Conservation (phyloP, 1,140 invertebrate species). For the Notospermus geniculatus region DNA sequence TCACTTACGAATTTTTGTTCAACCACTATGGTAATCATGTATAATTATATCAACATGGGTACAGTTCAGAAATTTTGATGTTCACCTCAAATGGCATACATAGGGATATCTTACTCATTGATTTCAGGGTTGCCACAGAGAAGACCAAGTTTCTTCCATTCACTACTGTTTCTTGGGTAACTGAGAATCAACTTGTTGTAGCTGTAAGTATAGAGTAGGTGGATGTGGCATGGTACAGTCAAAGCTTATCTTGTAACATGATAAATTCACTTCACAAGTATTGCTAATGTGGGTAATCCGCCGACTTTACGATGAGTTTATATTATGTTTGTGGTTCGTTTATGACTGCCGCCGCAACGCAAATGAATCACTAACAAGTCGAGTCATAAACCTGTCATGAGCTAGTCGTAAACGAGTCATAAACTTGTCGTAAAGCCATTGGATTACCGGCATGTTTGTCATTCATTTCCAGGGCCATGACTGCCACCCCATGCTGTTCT, state of each 20-base stretch:
- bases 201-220: conserved; percentile 66
- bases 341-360: background rate
- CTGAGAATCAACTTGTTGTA: conserved; percentile 79
- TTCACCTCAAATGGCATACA: no score
- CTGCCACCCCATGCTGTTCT: conserved; percentile 90
- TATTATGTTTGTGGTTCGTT: background rate
- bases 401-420: background rate
- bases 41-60: no score
- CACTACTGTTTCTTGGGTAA: conserved; percentile 87
- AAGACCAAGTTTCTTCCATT: conserved; percentile 78
- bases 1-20: no score
- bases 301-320: no score
- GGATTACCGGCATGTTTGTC: background rate
- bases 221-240: no score
- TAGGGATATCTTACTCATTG: background rate
- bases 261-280: background rate
- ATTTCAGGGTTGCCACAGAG: conserved; percentile 46
- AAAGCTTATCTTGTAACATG: background rate
- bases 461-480: conserved; percentile 76
- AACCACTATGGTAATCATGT: no score
- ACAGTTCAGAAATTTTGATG: no score
- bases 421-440: background rate
- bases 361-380: background rate
- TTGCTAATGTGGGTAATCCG: no score
- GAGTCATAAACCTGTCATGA: background rate